These are phyloP conservation scores for Tenthredo distinguenda DNA, from an alignment of 2,888 invertebrate genomes.

Conservation along the genomic window DNA sequence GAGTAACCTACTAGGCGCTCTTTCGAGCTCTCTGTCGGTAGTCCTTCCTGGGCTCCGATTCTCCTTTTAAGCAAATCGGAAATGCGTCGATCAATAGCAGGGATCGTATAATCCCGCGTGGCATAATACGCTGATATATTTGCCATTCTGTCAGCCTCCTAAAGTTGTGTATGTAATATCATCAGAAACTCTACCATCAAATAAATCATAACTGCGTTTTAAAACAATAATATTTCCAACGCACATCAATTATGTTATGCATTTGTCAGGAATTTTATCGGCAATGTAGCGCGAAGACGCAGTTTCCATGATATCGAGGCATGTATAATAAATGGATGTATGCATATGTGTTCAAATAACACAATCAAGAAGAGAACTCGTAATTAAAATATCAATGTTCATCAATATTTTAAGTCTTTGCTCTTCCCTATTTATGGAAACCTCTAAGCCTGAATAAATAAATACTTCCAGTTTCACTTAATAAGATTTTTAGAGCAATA, in stretches of 20 bases:
- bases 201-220: neutral
- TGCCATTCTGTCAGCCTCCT: slow-evolving; percentile 34
- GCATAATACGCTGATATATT: slow-evolving; percentile 50
- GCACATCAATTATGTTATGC: neutral
- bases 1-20: slow-evolving; percentile 66
- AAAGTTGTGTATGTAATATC: neutral
- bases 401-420: neutral
- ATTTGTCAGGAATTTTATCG: neutral
- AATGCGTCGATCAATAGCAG: slow-evolving; percentile 71
- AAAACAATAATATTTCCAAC: slow-evolving; percentile 11
- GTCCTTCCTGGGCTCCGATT: slow-evolving; percentile 61
- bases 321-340: neutral
- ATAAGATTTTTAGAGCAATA: slow-evolving; percentile 36
- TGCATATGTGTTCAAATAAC: neutral
- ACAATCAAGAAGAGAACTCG: neutral
- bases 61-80: slow-evolving; percentile 68
- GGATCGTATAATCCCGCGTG: slow-evolving; percentile 70
- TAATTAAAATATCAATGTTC: neutral
- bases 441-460: neutral
- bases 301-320: neutral
- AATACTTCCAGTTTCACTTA: neutral
- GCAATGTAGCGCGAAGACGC: neutral
- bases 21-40: slow-evolving; percentile 64
- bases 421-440: neutral
- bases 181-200: neutral